Conservation (phyloP, 2,797 vertebrate genomes). For the Artibeus lituratus region DNA sequence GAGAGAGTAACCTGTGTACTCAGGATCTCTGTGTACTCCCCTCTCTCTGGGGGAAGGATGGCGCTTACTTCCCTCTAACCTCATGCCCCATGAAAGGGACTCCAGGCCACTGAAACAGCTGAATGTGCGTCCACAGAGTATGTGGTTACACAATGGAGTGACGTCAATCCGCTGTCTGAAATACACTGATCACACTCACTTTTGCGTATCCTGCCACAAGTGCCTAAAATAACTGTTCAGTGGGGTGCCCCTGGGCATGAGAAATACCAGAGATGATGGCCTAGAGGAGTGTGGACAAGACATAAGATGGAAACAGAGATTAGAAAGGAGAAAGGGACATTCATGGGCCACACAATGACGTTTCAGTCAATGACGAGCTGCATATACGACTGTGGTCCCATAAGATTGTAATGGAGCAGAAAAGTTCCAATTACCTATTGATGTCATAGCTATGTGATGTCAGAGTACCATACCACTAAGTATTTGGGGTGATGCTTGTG, state of each 20-base stretch:
- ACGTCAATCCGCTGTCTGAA: not conserved
- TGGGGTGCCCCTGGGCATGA: not conserved
- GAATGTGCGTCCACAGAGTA: not conserved
- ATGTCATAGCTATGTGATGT: not conserved
- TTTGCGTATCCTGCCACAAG: not conserved
- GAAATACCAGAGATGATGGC: not conserved
- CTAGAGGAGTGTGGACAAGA: not conserved
- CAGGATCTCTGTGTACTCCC: accelerated
- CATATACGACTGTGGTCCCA: not conserved
- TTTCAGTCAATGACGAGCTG: not conserved
- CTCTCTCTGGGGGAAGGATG: not conserved
- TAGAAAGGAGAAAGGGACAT: not conserved
- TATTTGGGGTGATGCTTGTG: not conserved
- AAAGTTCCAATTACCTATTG: not conserved
- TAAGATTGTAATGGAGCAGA: not conserved
- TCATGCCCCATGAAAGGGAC: not conserved
- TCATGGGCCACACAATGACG: not conserved
- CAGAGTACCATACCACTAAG: not conserved
- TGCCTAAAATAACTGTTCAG: not conserved
- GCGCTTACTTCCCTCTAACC: not conserved
- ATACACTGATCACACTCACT: not conserved
- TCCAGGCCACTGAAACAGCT: not conserved
- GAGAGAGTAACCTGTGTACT: not conserved
- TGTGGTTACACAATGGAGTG: not conserved
- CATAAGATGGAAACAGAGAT: not conserved